Percentiles rank a stretch among this genome's conserved stretches.
phyloP scores from a whole-genome alignment of 2,888 invertebrate species.

The Ariolimax columbianus region DNA sequence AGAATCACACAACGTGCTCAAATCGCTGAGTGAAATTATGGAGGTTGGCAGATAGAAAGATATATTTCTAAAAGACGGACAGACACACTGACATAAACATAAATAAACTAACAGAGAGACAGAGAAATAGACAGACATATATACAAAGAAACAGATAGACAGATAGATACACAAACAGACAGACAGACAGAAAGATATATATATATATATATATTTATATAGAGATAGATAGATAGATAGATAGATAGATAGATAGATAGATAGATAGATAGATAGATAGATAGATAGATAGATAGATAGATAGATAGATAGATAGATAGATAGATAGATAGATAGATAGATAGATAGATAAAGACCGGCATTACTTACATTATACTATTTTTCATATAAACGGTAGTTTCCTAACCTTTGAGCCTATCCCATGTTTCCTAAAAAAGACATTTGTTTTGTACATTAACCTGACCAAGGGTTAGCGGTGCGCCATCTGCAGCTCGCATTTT shows the following conservation, averaged over 20 bases:
- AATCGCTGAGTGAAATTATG: no score
- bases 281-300: conserved; percentile 38
- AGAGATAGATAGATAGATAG: no score
- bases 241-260: not conserved
- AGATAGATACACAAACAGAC: no score
- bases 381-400: not conserved
- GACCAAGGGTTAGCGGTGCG: not conserved
- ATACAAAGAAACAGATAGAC: no score
- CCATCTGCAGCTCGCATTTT: not conserved
- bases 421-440: not conserved
- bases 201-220: no score
- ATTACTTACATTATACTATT: not conserved
- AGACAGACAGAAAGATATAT: no score
- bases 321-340: conserved; percentile 29
- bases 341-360: no score
- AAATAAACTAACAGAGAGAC: not conserved
- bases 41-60: not conserved
- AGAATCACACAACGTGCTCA: no score
- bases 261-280: conserved; percentile 39
- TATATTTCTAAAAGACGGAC: no score
- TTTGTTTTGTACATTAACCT: not conserved
- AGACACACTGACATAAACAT: no score
- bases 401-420: not conserved
- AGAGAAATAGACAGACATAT: conserved; percentile 31
- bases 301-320: conserved; percentile 42